phyloP scores from a whole-genome alignment of 2,797 vertebrate species.

The Sebastes umbrosus region DNA sequence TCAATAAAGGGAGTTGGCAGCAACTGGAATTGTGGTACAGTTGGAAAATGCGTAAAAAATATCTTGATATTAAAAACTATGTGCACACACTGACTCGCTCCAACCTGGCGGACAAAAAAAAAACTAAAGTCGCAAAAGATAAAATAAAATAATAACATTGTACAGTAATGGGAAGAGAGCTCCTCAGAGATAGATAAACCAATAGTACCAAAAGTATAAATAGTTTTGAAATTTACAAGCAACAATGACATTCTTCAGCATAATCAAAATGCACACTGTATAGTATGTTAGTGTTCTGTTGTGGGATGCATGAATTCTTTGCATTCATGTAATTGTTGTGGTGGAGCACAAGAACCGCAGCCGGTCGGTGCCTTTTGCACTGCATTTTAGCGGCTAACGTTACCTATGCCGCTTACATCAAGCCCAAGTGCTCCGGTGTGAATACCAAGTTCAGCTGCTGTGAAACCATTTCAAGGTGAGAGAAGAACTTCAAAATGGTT shows the following conservation, averaged over 20 bases:
- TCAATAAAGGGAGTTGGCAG: neutral
- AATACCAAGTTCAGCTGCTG: slow-evolving; percentile 10
- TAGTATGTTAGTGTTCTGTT: neutral
- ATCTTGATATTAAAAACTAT: neutral
- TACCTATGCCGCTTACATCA: neutral
- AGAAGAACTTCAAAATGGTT: neutral
- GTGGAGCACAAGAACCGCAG: neutral
- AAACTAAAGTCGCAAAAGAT: neutral
- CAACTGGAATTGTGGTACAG: too few species aligned
- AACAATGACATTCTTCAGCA: too few species aligned
- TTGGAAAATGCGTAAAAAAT: too few species aligned
- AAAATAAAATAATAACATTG: neutral
- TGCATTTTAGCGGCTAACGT: neutral
- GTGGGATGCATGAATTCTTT: neutral
- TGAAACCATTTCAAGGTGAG: slow-evolving; percentile 2
- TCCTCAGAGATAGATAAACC: neutral
- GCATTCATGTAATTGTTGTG: neutral
- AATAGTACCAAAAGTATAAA: neutral
- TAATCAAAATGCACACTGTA: neutral
- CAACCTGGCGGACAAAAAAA: neutral
- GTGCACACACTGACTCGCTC: neutral
- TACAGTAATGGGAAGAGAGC: neutral
- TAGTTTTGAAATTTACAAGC: too few species aligned
- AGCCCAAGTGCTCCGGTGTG: neutral
- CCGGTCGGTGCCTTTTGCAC: neutral